Percentiles rank a stretch among this genome's conserved stretches.
Conservation (phyloP, 2,113 vertebrate species). For the Natator depressus region DNA sequence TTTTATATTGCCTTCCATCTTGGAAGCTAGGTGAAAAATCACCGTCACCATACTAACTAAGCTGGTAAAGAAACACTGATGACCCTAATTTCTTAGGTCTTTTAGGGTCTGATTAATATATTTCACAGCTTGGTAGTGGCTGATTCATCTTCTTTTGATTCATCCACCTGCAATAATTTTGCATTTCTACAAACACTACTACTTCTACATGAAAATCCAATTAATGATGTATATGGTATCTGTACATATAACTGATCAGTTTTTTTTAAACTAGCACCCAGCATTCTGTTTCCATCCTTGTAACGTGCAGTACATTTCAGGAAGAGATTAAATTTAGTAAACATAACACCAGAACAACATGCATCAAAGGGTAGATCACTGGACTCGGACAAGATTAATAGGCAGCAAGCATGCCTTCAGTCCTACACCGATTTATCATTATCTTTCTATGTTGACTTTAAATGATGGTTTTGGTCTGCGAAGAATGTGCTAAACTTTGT, state of each 20-base stretch:
- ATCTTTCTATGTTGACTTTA: constrained; percentile 64
- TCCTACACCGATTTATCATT: constrained; percentile 68
- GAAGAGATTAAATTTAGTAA: not conserved
- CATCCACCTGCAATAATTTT: not conserved
- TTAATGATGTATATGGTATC: not conserved
- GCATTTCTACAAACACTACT: not conserved
- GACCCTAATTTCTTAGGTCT: not conserved
- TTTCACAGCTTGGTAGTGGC: not conserved
- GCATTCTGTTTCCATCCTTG: not conserved
- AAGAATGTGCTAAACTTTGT: constrained; percentile 69
- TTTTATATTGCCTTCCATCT: not conserved
- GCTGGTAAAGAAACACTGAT: accelerated
- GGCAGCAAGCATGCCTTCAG: constrained; percentile 62
- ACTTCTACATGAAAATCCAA: not conserved
- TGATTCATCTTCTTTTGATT: not conserved
- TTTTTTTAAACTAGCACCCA: not conserved
- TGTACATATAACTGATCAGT: not conserved
- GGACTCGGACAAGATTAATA: constrained; percentile 34
- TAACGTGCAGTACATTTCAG: constrained; percentile 6
- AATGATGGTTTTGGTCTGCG: constrained; percentile 63
- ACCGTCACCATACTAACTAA: not conserved
- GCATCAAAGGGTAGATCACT: not conserved
- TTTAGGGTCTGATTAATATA: not conserved
- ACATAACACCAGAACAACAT: constrained; percentile 19
- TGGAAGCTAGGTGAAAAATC: not conserved